A percentile compares a stretch with the other conserved stretches of the same genome.
phyloP scores from a whole-genome alignment of 2,113 vertebrate species.

The Aptenodytes forsteri region DNA sequence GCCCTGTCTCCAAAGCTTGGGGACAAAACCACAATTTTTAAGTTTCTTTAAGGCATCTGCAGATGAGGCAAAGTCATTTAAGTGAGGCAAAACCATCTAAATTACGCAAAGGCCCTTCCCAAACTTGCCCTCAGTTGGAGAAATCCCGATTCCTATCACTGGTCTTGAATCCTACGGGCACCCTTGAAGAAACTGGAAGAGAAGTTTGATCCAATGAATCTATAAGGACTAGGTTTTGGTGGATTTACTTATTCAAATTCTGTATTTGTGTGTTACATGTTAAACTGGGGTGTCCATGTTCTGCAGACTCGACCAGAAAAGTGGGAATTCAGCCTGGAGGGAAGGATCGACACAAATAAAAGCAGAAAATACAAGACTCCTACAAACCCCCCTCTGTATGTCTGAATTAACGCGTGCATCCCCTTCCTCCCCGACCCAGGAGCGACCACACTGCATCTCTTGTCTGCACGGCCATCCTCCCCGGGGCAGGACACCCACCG shows the following conservation, averaged over 20 bases:
- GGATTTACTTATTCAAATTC: neutral
- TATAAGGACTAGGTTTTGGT: neutral
- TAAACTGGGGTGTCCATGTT: fast-evolving
- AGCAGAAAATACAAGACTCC: neutral
- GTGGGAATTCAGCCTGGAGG: neutral
- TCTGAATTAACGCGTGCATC: neutral
- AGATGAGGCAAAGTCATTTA: neutral
- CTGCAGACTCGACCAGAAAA: neutral
- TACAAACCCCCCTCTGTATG: neutral
- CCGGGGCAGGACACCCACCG: neutral
- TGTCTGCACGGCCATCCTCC: neutral
- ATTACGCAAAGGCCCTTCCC: neutral
- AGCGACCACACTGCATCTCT: neutral
- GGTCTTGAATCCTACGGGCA: neutral
- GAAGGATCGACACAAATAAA: neutral
- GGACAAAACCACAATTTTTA: neutral
- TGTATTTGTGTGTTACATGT: neutral
- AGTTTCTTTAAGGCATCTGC: neutral
- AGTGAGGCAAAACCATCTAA: neutral
- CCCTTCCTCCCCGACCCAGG: neutral
- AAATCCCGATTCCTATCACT: neutral
- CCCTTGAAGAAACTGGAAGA: neutral
- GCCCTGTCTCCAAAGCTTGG: neutral
- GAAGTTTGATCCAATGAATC: too few relatives aligned
- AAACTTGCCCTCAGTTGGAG: neutral